Evolutionary conservation across 1,140 invertebrate genomes (phyloP), one percentile per base, ranked within the genome.

Genomic region (Calephelis virginiensis): DNA sequence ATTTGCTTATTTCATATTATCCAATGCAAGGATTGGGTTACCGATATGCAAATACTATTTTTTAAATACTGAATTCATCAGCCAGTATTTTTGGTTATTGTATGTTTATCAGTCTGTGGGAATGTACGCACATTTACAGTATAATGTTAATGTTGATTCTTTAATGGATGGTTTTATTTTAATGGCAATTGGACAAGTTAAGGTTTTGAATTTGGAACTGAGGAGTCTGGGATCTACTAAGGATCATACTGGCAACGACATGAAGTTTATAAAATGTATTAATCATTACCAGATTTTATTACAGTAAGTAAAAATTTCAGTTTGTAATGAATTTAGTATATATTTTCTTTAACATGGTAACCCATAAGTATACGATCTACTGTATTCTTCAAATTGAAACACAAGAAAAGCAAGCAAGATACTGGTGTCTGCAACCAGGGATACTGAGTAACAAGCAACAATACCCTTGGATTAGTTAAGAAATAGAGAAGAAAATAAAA

Each of bases 11-110:
- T 69, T 80, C 0, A 70, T 82, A 70, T 80, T 75, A 46, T 48
- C 63, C 8, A 72, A 74, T 46, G 65, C 69, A 14, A 63, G 66
- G 6, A 59, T 80, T 37, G 73, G 84, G 53, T 68, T 89, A 60
- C 86, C 85, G 13, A 72, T 89, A 60, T 83, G 78, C 64, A 81
- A 80, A 70, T 89, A 86, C 72, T 86, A 83, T 73, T 89, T 87
- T 69, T 71, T 89, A 40, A 74, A 67, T n/a, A 70, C 78, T 6
- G 64, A 80, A 50, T 14, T 65, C 6, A 59, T 79, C 40, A 17
- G 73, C 38, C 64, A 66, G 8, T 81, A 83, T 75, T 89, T 81
- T 67, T n/a, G 68, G 11, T 76, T 71, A 38, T 81, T 63, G 68
- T 84, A 75, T 53, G 53, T 83, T 45, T 89, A 87, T 60, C 85